Evolutionary conservation across 2,888 invertebrate species (phyloP), one percentile per base, ranked within the genome.

Genomic region (Linyphia triangularis): DNA sequence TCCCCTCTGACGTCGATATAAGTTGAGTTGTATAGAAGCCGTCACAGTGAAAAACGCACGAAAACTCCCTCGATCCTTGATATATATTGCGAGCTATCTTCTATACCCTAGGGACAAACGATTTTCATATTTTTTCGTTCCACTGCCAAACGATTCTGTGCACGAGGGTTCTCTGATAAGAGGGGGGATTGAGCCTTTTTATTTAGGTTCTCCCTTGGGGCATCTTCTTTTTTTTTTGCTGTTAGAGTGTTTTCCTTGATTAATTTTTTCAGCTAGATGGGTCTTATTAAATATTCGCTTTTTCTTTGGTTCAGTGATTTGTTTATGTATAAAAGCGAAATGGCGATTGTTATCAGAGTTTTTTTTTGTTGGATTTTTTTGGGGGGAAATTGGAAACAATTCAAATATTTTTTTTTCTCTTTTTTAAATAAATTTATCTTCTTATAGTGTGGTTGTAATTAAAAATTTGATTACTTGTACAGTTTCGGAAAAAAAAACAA

Each of bases 61-160:
- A 40, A 33, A 16, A 40, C 43, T 40, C 28, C 30, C 30, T 19
- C 73, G 19, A 9, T 26, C 13, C 13, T 24, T 77, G 61, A 77
- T 77, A 63, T 77, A 77, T 61, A 61, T 61, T 77, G 77, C 77
- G n/a, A 37, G 77, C 63, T 77, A 77, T 77, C 77, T 77, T 24
- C 24, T 61, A 37, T 37, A 22, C 61, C 40, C 40, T 40, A 24
- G 30, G 61, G 61, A 63, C 13, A 63, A 24, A 61, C 26, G 59
- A 59, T 19, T 24, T 16, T 16, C 63, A 6, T 0, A 19, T 67
- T 67, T 70, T 70, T 70, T 33, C 37, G 6, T 19, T 33, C 13
- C 30, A 30, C 30, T 10, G 22, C 19, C 24, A 40, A 70, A 67
- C 9, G 19, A 67, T 5, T 40, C 70, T 22, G 13, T 37, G 22